Evolutionary conservation across 2,113 vertebrate genomes (phyloP).

Genomic region (Oreotrochilus melanogaster): DNA sequence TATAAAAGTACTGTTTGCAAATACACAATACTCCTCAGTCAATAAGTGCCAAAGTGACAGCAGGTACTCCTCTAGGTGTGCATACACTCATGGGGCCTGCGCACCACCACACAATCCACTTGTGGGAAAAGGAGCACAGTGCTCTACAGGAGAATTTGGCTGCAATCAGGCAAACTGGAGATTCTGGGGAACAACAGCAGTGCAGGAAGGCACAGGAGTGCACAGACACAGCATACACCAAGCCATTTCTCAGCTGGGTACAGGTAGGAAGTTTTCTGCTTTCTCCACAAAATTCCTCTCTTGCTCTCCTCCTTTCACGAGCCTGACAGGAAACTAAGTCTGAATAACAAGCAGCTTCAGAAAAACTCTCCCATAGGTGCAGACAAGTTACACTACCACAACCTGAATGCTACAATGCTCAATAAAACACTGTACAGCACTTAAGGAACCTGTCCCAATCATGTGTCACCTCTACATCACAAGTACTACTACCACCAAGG

Average conservation of each 20-base stretch:
- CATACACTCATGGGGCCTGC: not conserved
- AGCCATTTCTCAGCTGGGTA: not conserved
- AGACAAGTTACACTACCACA: not conserved
- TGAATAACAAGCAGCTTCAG: not conserved
- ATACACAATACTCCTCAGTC: not conserved
- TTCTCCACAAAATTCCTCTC: not conserved
- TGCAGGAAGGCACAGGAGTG: not conserved
- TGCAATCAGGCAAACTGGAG: no score
- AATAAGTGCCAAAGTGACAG: not conserved
- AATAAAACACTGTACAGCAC: rapidly evolving
- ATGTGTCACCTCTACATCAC: no score
- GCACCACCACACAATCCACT: not conserved
- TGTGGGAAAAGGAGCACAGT: not conserved
- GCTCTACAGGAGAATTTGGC: not conserved
- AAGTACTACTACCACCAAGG: not conserved
- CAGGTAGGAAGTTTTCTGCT: not conserved
- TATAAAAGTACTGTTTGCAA: not conserved
- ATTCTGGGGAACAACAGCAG: not conserved
- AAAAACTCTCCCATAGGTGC: not conserved
- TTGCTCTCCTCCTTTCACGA: not conserved
- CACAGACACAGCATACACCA: no score
- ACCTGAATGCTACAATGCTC: not conserved
- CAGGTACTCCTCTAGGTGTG: not conserved
- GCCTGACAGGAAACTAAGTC: not conserved
- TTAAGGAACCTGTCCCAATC: not conserved